Conservation (phyloP, 2,888 invertebrate species). For the Campaea margaritaria region DNA sequence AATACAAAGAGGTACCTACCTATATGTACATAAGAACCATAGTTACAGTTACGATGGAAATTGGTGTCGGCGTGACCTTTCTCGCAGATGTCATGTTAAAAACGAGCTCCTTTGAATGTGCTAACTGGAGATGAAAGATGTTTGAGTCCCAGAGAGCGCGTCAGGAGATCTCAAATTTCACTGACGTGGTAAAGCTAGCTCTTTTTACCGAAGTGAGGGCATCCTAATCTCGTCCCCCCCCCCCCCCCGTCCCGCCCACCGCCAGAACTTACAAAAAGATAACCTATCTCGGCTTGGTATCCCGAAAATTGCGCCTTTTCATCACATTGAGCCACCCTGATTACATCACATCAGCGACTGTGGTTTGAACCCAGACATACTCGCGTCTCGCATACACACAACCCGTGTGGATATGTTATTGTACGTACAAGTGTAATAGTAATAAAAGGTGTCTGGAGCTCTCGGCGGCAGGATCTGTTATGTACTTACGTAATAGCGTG, state of each 20-base stretch:
- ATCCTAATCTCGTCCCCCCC: slow-evolving; percentile 17
- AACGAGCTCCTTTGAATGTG: slow-evolving; percentile 9
- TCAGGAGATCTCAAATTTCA: slow-evolving; percentile 7
- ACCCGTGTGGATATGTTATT: background rate
- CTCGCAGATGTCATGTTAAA: slow-evolving; percentile 10
- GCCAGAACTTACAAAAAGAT: slow-evolving; percentile 34
- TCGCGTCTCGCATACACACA: background rate
- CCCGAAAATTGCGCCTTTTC: slow-evolving; percentile 35
- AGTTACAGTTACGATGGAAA: no score
- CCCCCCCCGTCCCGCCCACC: slow-evolving; percentile 12
- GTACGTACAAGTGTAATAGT: no score
- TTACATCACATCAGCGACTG: slow-evolving; percentile 17
- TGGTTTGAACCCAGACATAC: slow-evolving; percentile 12
- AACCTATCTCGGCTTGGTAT: slow-evolving; percentile 34
- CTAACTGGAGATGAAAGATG: slow-evolving; percentile 15
- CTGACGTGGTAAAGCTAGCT: slow-evolving; percentile 18
- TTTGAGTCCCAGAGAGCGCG: slow-evolving; percentile 2
- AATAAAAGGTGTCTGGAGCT: no score
- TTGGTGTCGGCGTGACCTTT: slow-evolving; percentile 5
- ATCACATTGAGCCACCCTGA: slow-evolving; percentile 27
- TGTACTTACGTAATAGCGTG: no score
- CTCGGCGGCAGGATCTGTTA: no score
- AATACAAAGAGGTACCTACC: background rate
- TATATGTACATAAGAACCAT: slow-evolving; percentile 3
- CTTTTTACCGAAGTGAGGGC: slow-evolving; percentile 14